These are phyloP conservation scores for Papilio polytes DNA, from an alignment of 1,140 invertebrate genomes.

Conservation along the genomic window DNA sequence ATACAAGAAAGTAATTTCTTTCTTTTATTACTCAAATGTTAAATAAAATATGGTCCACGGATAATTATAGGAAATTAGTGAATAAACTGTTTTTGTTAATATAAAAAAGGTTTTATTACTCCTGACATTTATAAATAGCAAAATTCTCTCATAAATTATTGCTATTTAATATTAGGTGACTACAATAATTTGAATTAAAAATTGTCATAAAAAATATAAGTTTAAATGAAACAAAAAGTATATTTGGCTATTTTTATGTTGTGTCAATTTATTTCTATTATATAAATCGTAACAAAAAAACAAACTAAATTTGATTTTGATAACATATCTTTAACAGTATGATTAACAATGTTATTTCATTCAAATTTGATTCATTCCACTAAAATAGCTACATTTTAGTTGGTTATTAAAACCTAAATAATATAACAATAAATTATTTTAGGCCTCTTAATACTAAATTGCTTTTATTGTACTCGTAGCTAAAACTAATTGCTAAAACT, in stretches of 20 bases:
- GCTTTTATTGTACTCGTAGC: constrained; percentile 76
- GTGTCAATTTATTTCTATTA: not conserved
- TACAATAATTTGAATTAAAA: not conserved
- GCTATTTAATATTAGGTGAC: not conserved
- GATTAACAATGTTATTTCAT: not conserved
- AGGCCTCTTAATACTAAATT: constrained; percentile 71
- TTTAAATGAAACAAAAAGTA: not conserved
- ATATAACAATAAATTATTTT: constrained; percentile 62
- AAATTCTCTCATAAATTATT: not conserved
- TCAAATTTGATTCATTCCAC: constrained; percentile 11
- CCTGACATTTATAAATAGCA: not conserved
- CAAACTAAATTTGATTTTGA: not conserved
- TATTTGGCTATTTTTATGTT: not conserved
- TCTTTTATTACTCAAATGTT: too few relatives aligned
- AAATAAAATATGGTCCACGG: too few relatives aligned
- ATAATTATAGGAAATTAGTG: too few relatives aligned
- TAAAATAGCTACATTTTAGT: constrained; percentile 30
- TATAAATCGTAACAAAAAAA: constrained; percentile 1
- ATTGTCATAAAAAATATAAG: not conserved
- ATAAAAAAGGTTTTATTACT: not conserved
- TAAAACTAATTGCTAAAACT: constrained; percentile 60
- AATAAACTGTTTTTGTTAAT: too few relatives aligned
- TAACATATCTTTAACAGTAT: not conserved
- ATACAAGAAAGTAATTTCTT: too few relatives aligned
- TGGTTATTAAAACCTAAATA: constrained; percentile 2